Evolutionary conservation across 2,113 vertebrate species (phyloP), one percentile per base, ranked within the genome.

Genomic region (Tachysurus fulvidraco): DNA sequence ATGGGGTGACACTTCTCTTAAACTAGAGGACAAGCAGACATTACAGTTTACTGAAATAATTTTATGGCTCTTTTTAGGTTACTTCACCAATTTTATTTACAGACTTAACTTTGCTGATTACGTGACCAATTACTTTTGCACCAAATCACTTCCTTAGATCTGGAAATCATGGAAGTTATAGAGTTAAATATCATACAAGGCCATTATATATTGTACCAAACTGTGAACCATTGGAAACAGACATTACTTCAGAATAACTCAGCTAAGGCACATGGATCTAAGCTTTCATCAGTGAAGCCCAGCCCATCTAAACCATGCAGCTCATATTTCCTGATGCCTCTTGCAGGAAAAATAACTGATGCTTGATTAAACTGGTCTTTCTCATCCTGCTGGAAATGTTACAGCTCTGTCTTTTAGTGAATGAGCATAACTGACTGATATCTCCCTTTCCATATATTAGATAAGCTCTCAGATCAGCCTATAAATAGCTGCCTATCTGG

Each of bases 371-470:
- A 57, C n/a, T 19, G 21, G 28, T 84, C 36, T 19, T 54, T 46
- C 23, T 30, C 71, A 84, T 59, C n/a, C 36, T 76, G 67, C 59
- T 46, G 67, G 36, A 74, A 57, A 76, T 76, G 44, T 52, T 78
- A 77, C 73, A 77, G n/a, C 41, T 62, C 71, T 0, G 13, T 84
- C 28, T 67, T 57, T 80, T 52, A 76, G 14, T 52, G 23, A 52
- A 52, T n/a, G 11, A 52, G 73, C 21, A n/a, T 9, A 73, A 73
- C 19, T 44, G 69, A 73, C 69, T 44, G 69, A 19, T 73, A 19
- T 73, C 41, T 73, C 69, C 17, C 41, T 46, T 6, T 0, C 69
- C 3, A 9, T 23, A 46, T 9, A 9, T 69, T 17, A 36, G 9
- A 46, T 23, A 11, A 73, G 69, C 36, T 73, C 36, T 73, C 21